These are phyloP conservation scores for Aurelia coerulea DNA, from an alignment of 30 jellyfish, hydroid and myxozoan species.

Conservation along the genomic window DNA sequence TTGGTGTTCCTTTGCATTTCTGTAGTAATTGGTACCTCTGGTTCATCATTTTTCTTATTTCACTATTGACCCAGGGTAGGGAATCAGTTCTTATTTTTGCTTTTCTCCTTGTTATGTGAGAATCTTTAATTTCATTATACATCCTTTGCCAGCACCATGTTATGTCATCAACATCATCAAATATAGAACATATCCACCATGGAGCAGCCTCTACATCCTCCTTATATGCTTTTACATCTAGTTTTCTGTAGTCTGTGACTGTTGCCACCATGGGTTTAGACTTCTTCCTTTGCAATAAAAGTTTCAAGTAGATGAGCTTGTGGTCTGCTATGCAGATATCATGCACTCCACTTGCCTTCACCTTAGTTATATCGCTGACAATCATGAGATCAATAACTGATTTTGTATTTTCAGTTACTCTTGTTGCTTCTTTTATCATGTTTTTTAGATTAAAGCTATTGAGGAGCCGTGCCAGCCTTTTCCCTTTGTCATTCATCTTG, in stretches of 20 bases:
- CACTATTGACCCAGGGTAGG: no score
- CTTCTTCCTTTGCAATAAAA: conserved; percentile 18
- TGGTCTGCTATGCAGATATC: conserved; percentile 53
- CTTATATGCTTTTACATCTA: conserved; percentile 32
- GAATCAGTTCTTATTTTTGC: no score
- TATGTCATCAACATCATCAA: conserved; percentile 20
- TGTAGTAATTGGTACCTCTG: no score
- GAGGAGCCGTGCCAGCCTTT: conserved; percentile 36
- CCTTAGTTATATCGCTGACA: conserved; percentile 27
- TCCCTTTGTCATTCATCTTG: conserved; percentile 35
- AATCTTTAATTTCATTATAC: no score
- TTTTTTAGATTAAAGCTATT: conserved; percentile 24
- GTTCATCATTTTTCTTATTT: no score
- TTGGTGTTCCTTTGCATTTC: background rate
- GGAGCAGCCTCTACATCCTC: conserved; percentile 29
- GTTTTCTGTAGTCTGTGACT: conserved; percentile 24
- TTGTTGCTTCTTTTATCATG: conserved; percentile 20
- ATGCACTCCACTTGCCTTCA: conserved; percentile 36
- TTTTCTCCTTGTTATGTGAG: no score
- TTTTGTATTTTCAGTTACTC: conserved; percentile 29
- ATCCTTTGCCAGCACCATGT: conserved; percentile 7
- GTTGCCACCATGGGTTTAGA: conserved; percentile 25
- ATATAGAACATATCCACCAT: conserved; percentile 32
- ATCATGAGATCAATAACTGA: conserved; percentile 18
- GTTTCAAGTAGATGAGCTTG: conserved; percentile 20